Conservation (phyloP, 1,140 invertebrate genomes). For the Galleria mellonella region DNA sequence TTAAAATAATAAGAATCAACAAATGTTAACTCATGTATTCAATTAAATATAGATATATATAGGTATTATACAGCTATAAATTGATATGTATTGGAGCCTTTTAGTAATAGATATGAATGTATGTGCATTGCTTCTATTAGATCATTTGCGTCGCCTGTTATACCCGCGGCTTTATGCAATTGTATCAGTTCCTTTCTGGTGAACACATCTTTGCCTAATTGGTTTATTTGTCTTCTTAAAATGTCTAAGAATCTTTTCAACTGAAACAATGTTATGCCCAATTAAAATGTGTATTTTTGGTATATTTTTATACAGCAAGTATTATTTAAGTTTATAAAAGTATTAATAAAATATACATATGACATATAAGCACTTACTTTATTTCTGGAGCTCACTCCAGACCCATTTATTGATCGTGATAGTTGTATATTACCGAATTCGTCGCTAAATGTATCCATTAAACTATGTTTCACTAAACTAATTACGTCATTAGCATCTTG, state of each 20-base stretch:
- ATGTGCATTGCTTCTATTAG: conserved; percentile 87
- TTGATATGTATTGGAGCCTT: conserved; percentile 85
- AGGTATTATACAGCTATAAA: conserved; percentile 43
- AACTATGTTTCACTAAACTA: conserved; percentile 87
- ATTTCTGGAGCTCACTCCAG: conserved; percentile 81
- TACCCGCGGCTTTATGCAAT: conserved; percentile 81
- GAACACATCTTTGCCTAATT: conserved; percentile 82
- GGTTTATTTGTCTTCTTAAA: conserved; percentile 78
- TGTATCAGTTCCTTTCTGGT: conserved; percentile 79
- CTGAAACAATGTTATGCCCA: conserved; percentile 59
- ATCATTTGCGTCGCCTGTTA: conserved; percentile 77
- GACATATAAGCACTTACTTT: conserved; percentile 70
- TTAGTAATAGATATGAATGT: conserved; percentile 90
- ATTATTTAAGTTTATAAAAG: too few relatives aligned
- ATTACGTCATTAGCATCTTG: conserved; percentile 91
- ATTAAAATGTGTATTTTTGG: too few relatives aligned
- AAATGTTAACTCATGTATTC: too few relatives aligned
- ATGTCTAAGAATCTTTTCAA: conserved; percentile 85
- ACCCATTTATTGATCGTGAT: conserved; percentile 81
- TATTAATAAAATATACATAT: conserved; percentile 6
- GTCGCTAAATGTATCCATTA: conserved; percentile 85
- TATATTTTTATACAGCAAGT: too few relatives aligned
- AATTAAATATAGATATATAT: neutral
- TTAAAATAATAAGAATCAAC: too few relatives aligned
- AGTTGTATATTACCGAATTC: conserved; percentile 82